Evolutionary conservation across 1,140 invertebrate species (phyloP).

Genomic region (Drosophila orosa): DNA sequence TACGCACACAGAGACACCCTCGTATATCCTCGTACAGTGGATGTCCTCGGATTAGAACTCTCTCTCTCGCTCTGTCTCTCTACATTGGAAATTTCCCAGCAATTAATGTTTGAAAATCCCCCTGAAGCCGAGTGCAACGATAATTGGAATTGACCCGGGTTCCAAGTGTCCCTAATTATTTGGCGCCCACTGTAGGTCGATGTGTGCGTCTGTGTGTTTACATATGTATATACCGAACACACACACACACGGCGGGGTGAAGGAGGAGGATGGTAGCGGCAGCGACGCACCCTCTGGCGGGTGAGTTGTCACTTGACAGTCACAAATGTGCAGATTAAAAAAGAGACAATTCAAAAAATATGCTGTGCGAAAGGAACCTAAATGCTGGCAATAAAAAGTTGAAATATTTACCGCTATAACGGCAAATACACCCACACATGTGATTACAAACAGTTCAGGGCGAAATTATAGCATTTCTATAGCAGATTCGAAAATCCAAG

Average conservation of each 20-base stretch:
- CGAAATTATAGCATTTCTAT: not conserved
- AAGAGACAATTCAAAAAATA: conserved; percentile 50
- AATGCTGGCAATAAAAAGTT: conserved; percentile 49
- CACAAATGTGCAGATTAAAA: conserved; percentile 67
- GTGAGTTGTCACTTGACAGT: conserved; percentile 60
- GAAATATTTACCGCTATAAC: conserved; percentile 39
- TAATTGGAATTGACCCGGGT: conserved; percentile 38
- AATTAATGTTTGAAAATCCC: conserved; percentile 33
- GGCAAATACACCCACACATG: conserved; percentile 19
- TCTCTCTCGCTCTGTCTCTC: not conserved
- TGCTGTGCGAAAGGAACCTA: conserved; percentile 39
- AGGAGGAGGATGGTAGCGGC: not conserved
- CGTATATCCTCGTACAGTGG: conserved; percentile 25
- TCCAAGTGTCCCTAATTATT: conserved; percentile 39
- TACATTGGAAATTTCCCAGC: conserved; percentile 24
- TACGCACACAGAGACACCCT: conserved; percentile 22
- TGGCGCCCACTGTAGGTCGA: conserved; percentile 19
- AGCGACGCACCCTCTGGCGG: conserved; percentile 49
- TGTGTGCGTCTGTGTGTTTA: conserved; percentile 18
- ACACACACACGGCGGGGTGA: not conserved
- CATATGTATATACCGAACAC: conserved; percentile 15
- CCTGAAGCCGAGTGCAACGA: conserved; percentile 12
- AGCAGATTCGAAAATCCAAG: not conserved
- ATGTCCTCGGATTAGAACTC: conserved; percentile 33
- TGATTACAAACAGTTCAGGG: not conserved